These are phyloP conservation scores for Psephotus haematonotus DNA, from an alignment of 2,113 vertebrate genomes.

Conservation along the genomic window DNA sequence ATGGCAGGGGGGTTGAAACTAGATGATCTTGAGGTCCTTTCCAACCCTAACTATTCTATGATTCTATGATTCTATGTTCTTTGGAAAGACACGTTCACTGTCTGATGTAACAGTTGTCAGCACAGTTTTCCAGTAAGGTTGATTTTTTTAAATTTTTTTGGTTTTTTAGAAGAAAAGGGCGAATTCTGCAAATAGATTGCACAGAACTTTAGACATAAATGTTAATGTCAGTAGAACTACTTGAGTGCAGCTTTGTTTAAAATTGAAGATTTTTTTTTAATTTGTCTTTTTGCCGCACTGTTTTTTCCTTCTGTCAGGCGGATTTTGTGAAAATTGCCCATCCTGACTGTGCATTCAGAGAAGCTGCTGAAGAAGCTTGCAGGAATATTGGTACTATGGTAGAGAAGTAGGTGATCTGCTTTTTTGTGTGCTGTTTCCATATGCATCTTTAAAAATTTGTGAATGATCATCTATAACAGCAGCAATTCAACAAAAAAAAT, in stretches of 20 bases:
- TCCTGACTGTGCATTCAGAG: conserved; percentile 86
- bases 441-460: neutral
- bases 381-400: conserved; percentile 90
- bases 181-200: neutral
- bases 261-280: neutral
- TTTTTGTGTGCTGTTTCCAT: neutral
- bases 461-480: neutral
- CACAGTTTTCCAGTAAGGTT: neutral
- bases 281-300: neutral
- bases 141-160: neutral
- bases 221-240: neutral
- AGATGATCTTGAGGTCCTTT: too few relatives aligned
- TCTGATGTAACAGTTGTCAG: neutral
- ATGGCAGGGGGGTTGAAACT: too few relatives aligned
- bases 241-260: neutral
- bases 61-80: neutral
- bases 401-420: conserved; percentile 82
- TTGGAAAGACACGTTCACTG: neutral
- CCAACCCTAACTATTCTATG: too few relatives aligned
- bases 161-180: neutral
- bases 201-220: neutral
- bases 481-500: neutral
- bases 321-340: conserved; percentile 97
- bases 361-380: conserved; percentile 93
- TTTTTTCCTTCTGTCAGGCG: conserved; percentile 75